Base-by-base conservation (phyloP, 1,140 invertebrate species). In the Mactra quadrangularis region DNA sequence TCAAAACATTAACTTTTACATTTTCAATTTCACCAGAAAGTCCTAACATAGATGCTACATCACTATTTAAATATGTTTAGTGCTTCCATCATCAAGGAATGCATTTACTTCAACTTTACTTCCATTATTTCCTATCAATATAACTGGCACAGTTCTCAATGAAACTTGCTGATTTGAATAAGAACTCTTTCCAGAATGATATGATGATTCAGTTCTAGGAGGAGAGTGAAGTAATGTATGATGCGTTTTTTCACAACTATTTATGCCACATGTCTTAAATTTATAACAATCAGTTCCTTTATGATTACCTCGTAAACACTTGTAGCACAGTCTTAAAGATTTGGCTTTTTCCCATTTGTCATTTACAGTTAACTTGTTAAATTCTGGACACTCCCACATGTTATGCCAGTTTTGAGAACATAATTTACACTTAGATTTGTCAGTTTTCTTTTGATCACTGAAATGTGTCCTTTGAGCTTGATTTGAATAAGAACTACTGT, bases 21-120 rank as follows among this genome's bases (percentile, higher is more conserved):
- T 38, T 75, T 35, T 84, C 74, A 1, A 76, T 22, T 33, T 75
- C 41, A 55, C 81, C n/a, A 70, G 57, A 50, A 17, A 84, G 53
- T n/a, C 76, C 70, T 25, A 86, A 70, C 47, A 84, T 75, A 15
- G 64, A 71, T 3, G 82, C 82, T 25, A 86, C 66, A 53, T 83
- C 68, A 4, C 25, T 22, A 29, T 86, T 86, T 0, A 86, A 29
- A 35, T 86, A 86, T 9, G 84, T 72, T 59, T 77, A 15, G 53
- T 86, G 29, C 84, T 78, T 13, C 64, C 84, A 41, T 86, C 81
- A 75, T 86, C 74, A 9, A 85, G 29, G 19, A 85, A 60, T 13
- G 78, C 78, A 45, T 85, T 85, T 13, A 76, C 64, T 33, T 66
- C 11, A 25, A 82, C 17, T 27, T 15, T 52, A 2, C 31, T 52